Percentiles rank a stretch among this genome's conserved stretches.
Conservation (phyloP, 30 jellyfish, hydroid and myxozoan species). For the Mastigias papua region DNA sequence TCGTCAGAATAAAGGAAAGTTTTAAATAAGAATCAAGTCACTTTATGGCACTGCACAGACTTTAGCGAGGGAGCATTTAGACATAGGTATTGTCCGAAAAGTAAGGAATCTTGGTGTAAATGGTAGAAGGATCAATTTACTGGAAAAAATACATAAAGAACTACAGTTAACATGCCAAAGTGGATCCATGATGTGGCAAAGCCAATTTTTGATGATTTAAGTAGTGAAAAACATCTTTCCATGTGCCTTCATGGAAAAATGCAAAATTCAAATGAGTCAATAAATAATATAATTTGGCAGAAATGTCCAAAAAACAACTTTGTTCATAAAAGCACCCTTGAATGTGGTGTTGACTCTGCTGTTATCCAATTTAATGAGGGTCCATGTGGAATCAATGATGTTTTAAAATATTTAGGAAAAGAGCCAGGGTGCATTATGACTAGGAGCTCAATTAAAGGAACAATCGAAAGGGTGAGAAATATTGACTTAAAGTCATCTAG, state of each 20-base stretch:
- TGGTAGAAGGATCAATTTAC: constrained; percentile 28
- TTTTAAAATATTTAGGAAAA: not conserved
- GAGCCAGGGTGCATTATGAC: not conserved
- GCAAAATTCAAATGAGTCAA: constrained; percentile 13
- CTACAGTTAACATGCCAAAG: constrained; percentile 11
- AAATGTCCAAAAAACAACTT: no score
- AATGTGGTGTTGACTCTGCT: constrained; percentile 42
- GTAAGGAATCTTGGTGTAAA: constrained; percentile 58
- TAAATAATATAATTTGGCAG: no score
- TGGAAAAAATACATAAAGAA: constrained; percentile 16
- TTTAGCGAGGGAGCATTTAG: constrained; percentile 22
- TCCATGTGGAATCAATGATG: not conserved
- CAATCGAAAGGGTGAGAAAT: not conserved
- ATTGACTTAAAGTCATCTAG: not conserved
- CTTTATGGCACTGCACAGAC: constrained; percentile 59
- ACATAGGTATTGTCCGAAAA: constrained; percentile 59
- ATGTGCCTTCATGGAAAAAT: constrained; percentile 58
- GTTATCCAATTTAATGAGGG: constrained; percentile 49
- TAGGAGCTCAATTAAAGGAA: not conserved
- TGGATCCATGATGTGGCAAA: constrained; percentile 41
- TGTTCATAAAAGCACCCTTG: constrained; percentile 4
- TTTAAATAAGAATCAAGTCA: constrained; percentile 59
- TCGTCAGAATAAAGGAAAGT: constrained; percentile 32
- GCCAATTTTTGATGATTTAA: constrained; percentile 19
- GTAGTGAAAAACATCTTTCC: constrained; percentile 26